Evolutionary conservation across 2,113 vertebrate species (phyloP).

Genomic region (Bambusicola thoracicus): DNA sequence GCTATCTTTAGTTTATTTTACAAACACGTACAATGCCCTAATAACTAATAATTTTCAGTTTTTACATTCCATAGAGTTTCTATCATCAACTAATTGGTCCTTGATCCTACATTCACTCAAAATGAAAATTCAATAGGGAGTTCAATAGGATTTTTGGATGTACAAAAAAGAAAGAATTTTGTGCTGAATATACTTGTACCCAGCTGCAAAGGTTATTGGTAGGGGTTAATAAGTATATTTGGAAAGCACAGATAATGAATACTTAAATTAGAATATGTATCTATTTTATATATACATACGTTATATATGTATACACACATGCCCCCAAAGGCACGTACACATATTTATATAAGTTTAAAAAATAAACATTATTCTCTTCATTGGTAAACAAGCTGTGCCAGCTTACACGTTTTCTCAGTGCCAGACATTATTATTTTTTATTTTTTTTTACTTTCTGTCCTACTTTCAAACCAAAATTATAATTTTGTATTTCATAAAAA

Average conservation of each 20-base stretch:
- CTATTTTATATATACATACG: not conserved
- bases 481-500: slow-evolving; percentile 79
- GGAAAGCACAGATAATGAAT: slow-evolving; percentile 15
- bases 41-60: not conserved
- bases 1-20: not conserved
- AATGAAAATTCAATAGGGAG: slow-evolving; percentile 17
- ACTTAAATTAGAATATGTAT: not conserved
- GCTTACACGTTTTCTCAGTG: slow-evolving; percentile 42
- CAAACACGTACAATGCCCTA: not conserved
- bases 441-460: slow-evolving; percentile 48
- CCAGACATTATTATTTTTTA: slow-evolving; percentile 24
- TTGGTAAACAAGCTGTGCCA: slow-evolving; percentile 59
- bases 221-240: slow-evolving; percentile 44
- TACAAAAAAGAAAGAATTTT: slow-evolving; percentile 18
- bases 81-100: not conserved
- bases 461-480: slow-evolving; percentile 76
- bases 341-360: not conserved
- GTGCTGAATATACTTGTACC: not conserved
- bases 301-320: not conserved
- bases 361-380: not conserved
- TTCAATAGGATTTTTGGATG: slow-evolving; percentile 13
- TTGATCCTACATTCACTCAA: slow-evolving; percentile 9
- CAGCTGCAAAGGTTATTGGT: slow-evolving; percentile 41
- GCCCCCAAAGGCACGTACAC: not conserved
- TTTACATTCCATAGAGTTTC: not conserved